phyloP scores from a whole-genome alignment of 2,888 invertebrate species.

The Lamproptera curius region DNA sequence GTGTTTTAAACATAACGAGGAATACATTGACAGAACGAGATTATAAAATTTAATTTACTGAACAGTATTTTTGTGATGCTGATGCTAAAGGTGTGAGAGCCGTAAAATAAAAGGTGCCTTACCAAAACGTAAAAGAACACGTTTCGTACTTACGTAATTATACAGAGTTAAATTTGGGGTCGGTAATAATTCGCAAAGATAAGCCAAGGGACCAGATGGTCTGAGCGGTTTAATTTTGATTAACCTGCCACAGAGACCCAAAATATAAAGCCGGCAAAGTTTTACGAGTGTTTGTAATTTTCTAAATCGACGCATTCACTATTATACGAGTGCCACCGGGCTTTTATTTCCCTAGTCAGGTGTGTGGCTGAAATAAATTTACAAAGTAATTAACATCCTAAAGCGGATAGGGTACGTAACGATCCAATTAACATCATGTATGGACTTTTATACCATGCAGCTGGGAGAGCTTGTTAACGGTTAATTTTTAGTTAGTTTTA shows the following conservation, averaged over 20 bases:
- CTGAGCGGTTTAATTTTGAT: slow-evolving; percentile 17
- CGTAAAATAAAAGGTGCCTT: too few species aligned
- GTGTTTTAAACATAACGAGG: too few species aligned
- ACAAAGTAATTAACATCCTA: background rate
- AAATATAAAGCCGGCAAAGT: slow-evolving; percentile 14
- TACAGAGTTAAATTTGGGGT: slow-evolving; percentile 14
- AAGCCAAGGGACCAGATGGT: slow-evolving; percentile 17
- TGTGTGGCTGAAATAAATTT: background rate
- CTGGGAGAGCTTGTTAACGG: too few species aligned
- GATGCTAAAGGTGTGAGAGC: too few species aligned
- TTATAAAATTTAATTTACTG: too few species aligned
- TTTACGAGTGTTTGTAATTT: slow-evolving; percentile 8
- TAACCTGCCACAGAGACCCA: slow-evolving; percentile 13
- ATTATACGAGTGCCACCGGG: background rate
- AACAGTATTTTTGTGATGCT: too few species aligned
- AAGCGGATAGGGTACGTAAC: slow-evolving; percentile 4
- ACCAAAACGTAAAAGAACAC: too few species aligned
- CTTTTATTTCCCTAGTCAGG: background rate
- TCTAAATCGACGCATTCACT: background rate
- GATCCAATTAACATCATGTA: background rate
- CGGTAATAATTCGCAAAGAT: slow-evolving; percentile 20
- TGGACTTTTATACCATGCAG: too few species aligned
- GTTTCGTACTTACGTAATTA: slow-evolving; percentile 8
- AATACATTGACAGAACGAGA: too few species aligned
- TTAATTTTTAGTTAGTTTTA: too few species aligned